A percentile compares a stretch with the other conserved stretches of the same genome.
Conservation (phyloP, 2,888 invertebrate genomes). For the Frankliniella intonsa region DNA sequence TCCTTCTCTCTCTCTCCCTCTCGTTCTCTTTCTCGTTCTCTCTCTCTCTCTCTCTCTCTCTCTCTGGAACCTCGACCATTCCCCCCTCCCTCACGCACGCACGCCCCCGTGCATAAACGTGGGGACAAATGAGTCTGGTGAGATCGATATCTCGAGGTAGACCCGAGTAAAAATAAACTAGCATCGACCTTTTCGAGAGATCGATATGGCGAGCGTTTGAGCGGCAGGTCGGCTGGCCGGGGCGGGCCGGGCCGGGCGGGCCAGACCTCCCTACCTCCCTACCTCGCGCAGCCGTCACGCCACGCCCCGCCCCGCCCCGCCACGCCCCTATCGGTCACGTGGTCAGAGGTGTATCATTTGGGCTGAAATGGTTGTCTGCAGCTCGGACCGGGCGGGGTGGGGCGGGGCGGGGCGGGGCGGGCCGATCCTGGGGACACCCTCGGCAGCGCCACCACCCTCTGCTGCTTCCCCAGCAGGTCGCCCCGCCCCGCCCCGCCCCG, state of each 20-base stretch:
- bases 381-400: too few relatives aligned
- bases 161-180: slow-evolving; percentile 8
- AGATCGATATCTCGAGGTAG: slow-evolving; percentile 20
- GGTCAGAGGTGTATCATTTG: too few relatives aligned
- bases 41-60: background rate
- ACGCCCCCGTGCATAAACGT: background rate
- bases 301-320: background rate
- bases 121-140: slow-evolving; percentile 3
- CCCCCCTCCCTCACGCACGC: background rate
- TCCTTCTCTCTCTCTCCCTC: background rate
- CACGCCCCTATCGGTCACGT: background rate
- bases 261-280: background rate
- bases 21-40: background rate
- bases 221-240: background rate
- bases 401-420: too few relatives aligned
- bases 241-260: background rate
- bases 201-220: slow-evolving; percentile 24
- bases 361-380: too few relatives aligned
- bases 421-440: too few relatives aligned
- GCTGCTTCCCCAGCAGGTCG: too few relatives aligned
- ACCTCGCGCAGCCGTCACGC: too few relatives aligned
- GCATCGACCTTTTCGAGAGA: slow-evolving; percentile 24
- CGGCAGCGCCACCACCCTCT: too few relatives aligned
- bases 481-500: background rate
- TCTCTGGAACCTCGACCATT: too few relatives aligned